Base-by-base conservation (phyloP, 2,113 vertebrate genomes). In the Piprites chloris region DNA sequence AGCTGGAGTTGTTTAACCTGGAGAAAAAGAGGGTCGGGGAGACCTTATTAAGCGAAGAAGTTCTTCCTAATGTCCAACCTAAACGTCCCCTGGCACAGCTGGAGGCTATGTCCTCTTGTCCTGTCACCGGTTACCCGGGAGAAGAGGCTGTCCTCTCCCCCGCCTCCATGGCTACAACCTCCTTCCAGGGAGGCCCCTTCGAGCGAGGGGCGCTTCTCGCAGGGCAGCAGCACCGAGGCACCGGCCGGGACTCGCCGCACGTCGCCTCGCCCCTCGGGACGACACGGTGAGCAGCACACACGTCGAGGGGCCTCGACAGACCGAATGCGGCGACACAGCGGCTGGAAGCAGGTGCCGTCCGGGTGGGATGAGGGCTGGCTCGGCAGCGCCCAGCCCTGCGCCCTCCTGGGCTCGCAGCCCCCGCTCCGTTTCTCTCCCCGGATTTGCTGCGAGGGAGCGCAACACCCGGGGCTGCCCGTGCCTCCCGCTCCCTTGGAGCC, bases 201-300 rank as follows among this genome's bases (percentile, higher is more conserved):
- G 56, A 35, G 49, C 30, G 12, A 35, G 14, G 30, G 37, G 17
- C 4, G 1, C 59, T 67, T 35, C 26, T 61, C 14, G 27, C 26
- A 5, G 22, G 21, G 33, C 8, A 9, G 0, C 5, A 8, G 52
- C 30, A 11, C 9, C 1, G 5, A 17, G 61, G 12, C 20, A 21
- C 62, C 23, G 18, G 47, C 42, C 2, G 4, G 24, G 68, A 44
- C 55, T 21, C 1, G 3, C 24, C 0, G 1, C 37, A 6, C 2
- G 6, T 41, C 0, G 14, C 50, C 18, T 24, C 20, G 39, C 9
- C 13, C 37, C 16, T 65, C 49, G 3, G 9, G 44, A 22, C 1
- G 1, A 27, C 22, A 33, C 0, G 14, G 24, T 32, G 50, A 67
- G 91, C n/a, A 4, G 41, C 14, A 18, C 27, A 21, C 11, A 20